Evolutionary conservation across 2,888 invertebrate genomes (phyloP).

Genomic region (Melanchra persicariae): DNA sequence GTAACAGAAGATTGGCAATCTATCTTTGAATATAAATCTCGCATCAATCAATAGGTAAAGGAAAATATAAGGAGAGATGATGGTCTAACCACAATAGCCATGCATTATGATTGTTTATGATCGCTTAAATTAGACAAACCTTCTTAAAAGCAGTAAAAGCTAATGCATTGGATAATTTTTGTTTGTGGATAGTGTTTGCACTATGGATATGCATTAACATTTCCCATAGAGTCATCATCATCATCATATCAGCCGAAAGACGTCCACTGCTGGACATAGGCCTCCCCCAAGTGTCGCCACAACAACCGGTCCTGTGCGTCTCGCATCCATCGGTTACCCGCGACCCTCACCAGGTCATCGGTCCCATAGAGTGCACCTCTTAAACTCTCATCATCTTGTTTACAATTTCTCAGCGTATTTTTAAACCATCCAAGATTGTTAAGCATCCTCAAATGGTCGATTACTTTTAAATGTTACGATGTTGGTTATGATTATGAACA

Average conservation of each 20-base stretch:
- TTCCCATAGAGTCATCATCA: no score
- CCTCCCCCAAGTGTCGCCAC: no score
- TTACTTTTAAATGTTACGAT: background rate
- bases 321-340: no score
- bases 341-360: no score
- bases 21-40: slow-evolving; percentile 18
- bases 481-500: background rate
- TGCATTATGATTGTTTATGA: background rate
- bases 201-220: background rate
- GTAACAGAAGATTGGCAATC: slow-evolving; percentile 3
- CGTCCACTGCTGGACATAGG: no score
- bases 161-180: no score
- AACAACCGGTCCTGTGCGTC: no score
- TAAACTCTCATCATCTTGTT: background rate
- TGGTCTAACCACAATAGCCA: background rate
- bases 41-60: background rate
- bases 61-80: background rate
- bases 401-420: background rate
- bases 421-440: background rate
- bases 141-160: no score
- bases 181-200: background rate
- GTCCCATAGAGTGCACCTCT: background rate
- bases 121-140: background rate
- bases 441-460: background rate
- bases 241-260: no score